A percentile compares a stretch with the other conserved stretches of the same genome.
phyloP scores from a whole-genome alignment of 2,888 invertebrate species.

The Sericinus montela region DNA sequence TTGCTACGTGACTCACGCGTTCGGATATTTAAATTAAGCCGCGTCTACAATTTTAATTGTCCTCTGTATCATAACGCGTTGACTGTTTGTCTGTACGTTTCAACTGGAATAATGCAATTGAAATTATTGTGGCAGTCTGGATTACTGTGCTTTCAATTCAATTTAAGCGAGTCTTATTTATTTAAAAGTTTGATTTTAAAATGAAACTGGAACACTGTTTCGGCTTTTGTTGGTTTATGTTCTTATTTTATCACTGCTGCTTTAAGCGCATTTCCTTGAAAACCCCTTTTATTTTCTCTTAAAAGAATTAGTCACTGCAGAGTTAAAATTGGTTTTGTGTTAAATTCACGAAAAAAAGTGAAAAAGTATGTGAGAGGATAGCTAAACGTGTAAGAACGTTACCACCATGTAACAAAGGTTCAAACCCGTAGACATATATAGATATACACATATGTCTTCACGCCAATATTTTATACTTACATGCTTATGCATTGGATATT shows the following conservation, averaged over 20 bases:
- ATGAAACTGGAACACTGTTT: constrained; percentile 4
- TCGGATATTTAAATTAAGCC: constrained; percentile 18
- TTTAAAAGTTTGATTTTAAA: constrained; percentile 6
- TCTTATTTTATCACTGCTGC: background rate
- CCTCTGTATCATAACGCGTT: constrained; percentile 12
- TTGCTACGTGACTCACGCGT: constrained; percentile 18
- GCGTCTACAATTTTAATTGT: constrained; percentile 16
- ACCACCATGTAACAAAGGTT: no score
- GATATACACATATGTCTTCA: no score
- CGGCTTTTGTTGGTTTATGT: background rate
- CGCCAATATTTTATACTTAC: no score
- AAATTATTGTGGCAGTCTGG: constrained; percentile 11
- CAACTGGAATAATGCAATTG: constrained; percentile 5
- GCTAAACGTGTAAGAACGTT: no score
- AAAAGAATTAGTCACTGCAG: no score
- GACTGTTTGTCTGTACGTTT: constrained; percentile 11
- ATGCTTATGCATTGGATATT: no score
- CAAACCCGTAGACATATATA: no score
- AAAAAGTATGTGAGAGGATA: no score
- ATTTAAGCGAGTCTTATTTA: constrained; percentile 1
- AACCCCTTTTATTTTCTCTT: no score
- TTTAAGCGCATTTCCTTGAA: no score
- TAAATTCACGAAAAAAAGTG: no score
- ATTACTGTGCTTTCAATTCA: constrained; percentile 7
- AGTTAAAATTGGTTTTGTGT: no score